phyloP scores from a whole-genome alignment of 2,113 vertebrate genomes.

The Aythya baeri region DNA sequence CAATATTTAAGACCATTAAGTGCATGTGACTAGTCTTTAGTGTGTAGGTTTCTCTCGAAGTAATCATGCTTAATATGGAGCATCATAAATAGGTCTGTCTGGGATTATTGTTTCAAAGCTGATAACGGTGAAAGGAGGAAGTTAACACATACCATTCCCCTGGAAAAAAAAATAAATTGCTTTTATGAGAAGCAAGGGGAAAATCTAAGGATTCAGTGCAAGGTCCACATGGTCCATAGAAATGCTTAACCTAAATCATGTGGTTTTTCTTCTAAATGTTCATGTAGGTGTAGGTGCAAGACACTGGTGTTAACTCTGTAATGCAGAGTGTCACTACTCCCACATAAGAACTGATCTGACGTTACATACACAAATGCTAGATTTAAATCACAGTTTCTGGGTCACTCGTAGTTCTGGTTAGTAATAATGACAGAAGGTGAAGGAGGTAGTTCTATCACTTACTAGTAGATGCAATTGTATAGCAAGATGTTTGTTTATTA shows the following conservation, averaged over 20 bases:
- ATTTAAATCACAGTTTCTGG: slow-evolving; percentile 69
- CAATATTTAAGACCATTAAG: neutral
- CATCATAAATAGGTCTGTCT: neutral
- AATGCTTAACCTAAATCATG: neutral
- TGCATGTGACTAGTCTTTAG: neutral
- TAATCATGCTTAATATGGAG: neutral
- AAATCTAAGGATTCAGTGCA: neutral
- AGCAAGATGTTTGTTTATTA: neutral
- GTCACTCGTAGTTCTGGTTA: slow-evolving; percentile 13
- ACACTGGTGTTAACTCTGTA: slow-evolving; percentile 53
- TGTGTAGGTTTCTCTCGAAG: neutral
- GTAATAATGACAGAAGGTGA: neutral
- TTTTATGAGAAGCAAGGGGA: neutral
- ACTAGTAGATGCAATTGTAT: neutral
- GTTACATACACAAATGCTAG: slow-evolving; percentile 1
- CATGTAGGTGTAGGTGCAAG: slow-evolving; percentile 49
- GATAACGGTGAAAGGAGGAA: slow-evolving; percentile 54
- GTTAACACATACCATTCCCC: neutral
- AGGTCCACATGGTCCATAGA: neutral
- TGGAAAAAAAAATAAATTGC: no score
- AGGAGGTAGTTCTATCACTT: neutral
- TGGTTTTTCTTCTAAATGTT: slow-evolving; percentile 45
- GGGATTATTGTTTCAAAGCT: slow-evolving; percentile 4
- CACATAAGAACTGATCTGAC: slow-evolving; percentile 53
- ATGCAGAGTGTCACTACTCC: slow-evolving; percentile 2